Evolutionary conservation across 2,113 vertebrate species (phyloP), one percentile per base, ranked within the genome.

Genomic region (Nyctibius bracteatus): DNA sequence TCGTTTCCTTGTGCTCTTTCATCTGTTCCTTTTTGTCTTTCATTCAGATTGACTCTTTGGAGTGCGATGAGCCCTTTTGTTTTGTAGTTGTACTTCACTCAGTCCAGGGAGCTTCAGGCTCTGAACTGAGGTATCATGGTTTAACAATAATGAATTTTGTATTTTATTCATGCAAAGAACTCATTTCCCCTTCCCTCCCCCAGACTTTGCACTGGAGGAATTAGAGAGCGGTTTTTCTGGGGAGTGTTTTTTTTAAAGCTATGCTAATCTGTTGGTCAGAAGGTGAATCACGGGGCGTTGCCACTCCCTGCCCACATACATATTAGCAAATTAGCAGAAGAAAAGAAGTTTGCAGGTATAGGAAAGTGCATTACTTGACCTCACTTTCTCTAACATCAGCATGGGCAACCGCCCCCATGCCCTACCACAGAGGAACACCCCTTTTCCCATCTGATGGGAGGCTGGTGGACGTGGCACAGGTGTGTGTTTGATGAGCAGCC

Each of bases 261-360:
- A 59, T 66, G 77, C 37, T 83, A 63, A 95, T 78, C 83, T 63
- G 68, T 44, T 95, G 96, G 94, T 92, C 95, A 95, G 86, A 58
- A 78, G 70, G 68, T 97, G 96, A 97, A 70, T 97, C 94, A 96
- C 1, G 27, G 96, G 94, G 95, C 65, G 96, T 84, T 92, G 89
- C 43, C 94, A 52, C 65, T 81, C 91, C 65, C 3, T 92, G 73
- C 94, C 81, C 83, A 96, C 94, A 91, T 43, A 71, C 28, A 37
- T 65, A 70, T 88, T 35, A 90, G 51, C 67, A 58, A 73, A 88
- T 54, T 27, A 67, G 90, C 2, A 2, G 93, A 93, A 95, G 85
- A 90, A 81, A 84, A 83, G 43, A 18, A 91, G 74, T 47, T 84
- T 61, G 65, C 81, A 95, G 83, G 55, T 16, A 28, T 27, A 91